phyloP scores from a whole-genome alignment of 2,888 invertebrate genomes.

The Coleophora flavipennella region DNA sequence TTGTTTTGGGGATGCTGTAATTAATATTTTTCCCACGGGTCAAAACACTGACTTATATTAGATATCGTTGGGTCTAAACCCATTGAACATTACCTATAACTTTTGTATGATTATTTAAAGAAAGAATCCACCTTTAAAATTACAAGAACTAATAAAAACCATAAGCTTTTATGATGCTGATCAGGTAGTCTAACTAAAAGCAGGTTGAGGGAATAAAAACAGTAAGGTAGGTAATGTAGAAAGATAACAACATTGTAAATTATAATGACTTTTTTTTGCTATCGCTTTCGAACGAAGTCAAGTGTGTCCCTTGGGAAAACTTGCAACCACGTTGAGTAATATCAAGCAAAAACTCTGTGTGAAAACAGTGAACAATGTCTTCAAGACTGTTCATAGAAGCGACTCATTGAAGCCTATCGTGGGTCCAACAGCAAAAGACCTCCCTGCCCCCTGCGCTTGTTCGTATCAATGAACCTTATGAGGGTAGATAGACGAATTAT shows the following conservation, averaged over 20 bases:
- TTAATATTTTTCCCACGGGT: background rate
- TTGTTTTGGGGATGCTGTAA: background rate
- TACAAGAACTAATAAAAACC: too few relatives aligned
- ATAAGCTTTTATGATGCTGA: too few relatives aligned
- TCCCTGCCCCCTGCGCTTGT: conserved; percentile 24
- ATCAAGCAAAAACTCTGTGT: conserved; percentile 37
- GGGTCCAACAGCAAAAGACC: conserved; percentile 32
- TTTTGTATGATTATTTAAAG: too few relatives aligned
- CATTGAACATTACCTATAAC: too few relatives aligned
- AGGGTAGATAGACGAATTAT: conserved; percentile 21
- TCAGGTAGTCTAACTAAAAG: too few relatives aligned
- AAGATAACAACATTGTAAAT: too few relatives aligned
- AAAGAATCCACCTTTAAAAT: too few relatives aligned
- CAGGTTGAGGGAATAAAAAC: too few relatives aligned
- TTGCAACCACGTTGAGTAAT: conserved; percentile 1
- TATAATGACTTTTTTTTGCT: background rate
- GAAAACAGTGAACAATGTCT: conserved; percentile 51
- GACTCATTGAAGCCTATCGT: conserved; percentile 53
- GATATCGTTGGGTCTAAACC: too few relatives aligned
- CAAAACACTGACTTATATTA: too few relatives aligned
- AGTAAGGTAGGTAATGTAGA: too few relatives aligned
- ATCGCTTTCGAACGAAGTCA: background rate
- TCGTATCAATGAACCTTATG: conserved; percentile 7
- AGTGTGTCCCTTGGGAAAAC: conserved; percentile 8
- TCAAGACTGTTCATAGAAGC: conserved; percentile 48